Conservation (phyloP, 2,888 invertebrate species). For the Allolobophora icterica region DNA sequence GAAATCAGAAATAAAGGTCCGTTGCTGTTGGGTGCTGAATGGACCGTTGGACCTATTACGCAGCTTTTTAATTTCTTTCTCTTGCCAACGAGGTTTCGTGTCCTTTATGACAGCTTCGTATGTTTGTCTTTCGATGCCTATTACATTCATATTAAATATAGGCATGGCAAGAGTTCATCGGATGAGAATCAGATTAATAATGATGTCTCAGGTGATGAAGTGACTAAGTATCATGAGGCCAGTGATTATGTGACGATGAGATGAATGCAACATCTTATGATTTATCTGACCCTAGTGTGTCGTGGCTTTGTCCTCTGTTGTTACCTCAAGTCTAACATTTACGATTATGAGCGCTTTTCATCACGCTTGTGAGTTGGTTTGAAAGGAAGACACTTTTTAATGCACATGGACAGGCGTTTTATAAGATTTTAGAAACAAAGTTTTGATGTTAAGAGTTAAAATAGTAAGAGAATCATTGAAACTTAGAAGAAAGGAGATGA, state of each 20-base stretch:
- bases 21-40: constrained; percentile 81
- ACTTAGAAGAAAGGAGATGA: neutral
- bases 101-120: constrained; percentile 72
- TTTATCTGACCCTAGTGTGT: neutral
- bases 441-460: neutral
- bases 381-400: too few relatives aligned
- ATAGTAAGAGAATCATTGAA: neutral
- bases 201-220: neutral
- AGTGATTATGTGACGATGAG: neutral
- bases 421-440: neutral
- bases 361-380: neutral
- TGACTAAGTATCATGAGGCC: neutral
- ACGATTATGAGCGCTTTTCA: neutral
- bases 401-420: neutral
- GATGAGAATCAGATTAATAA: neutral
- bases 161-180: constrained; percentile 20
- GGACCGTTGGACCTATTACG: constrained; percentile 90
- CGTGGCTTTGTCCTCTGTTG: neutral
- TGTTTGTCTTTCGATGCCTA: constrained; percentile 60
- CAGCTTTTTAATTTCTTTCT: constrained; percentile 91
- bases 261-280: neutral
- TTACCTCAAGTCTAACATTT: neutral
- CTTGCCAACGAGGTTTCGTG: constrained; percentile 80
- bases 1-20: constrained; percentile 78
- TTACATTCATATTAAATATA: constrained; percentile 56